Conservation (phyloP, 2,113 vertebrate genomes). For the Daphoenositta chrysoptera region DNA sequence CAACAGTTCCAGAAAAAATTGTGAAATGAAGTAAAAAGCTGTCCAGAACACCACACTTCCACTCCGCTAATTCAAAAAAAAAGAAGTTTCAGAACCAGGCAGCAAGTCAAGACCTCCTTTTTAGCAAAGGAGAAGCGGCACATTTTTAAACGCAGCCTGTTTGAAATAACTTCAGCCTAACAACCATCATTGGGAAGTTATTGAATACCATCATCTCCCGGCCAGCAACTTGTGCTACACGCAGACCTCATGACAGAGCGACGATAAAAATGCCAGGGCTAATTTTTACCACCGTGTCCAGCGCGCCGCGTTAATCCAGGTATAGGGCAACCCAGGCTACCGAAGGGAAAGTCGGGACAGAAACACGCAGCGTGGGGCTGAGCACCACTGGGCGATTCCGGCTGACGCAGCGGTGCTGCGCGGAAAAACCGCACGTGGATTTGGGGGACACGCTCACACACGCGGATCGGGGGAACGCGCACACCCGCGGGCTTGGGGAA, state of each 20-base stretch:
- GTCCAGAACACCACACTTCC: not conserved
- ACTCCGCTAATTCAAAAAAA: slow-evolving; percentile 4
- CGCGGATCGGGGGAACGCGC: not conserved
- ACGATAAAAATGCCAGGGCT: not conserved
- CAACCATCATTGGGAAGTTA: slow-evolving; percentile 18
- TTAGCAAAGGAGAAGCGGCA: not conserved
- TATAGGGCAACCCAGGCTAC: not conserved
- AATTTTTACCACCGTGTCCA: not conserved
- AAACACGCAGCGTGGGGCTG: not conserved
- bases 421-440: not conserved
- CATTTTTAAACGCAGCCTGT: not conserved
- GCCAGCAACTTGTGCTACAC: not conserved
- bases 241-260: not conserved
- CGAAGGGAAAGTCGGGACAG: not conserved
- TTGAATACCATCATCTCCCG: not conserved
- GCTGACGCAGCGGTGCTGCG: not conserved
- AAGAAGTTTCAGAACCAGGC: not conserved
- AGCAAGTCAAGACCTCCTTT: slow-evolving; percentile 2
- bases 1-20: slow-evolving; percentile 38
- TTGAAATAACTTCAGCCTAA: slow-evolving; percentile 12
- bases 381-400: not conserved
- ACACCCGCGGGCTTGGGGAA: rapidly evolving
- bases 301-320: not conserved
- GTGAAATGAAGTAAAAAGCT: slow-evolving; percentile 41
- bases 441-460: rapidly evolving